Percentiles rank a stretch among this genome's conserved stretches.
These are phyloP conservation scores for Paradoxurus hermaphroditus DNA, from an alignment of 2,113 vertebrate genomes.

Conservation along the genomic window DNA sequence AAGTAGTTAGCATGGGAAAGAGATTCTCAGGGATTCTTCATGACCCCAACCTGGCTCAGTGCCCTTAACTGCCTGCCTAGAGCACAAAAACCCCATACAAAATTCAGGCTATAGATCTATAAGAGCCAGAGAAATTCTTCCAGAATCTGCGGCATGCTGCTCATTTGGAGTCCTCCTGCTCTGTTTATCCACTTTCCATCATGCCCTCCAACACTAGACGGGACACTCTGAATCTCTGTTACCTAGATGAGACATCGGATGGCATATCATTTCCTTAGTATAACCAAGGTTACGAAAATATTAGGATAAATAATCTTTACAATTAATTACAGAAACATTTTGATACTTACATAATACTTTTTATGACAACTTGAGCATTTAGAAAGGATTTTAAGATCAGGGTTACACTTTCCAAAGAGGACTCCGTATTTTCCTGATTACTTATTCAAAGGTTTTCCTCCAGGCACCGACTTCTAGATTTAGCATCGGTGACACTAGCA, in stretches of 20 bases:
- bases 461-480: neutral
- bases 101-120: neutral
- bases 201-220: neutral
- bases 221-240: neutral
- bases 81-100: neutral
- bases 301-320: neutral
- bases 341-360: neutral
- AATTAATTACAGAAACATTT: neutral
- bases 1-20: neutral
- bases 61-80: neutral
- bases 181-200: neutral
- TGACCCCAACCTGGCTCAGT: neutral
- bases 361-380: neutral
- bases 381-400: neutral
- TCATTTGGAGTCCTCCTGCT: neutral
- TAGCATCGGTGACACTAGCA: neutral
- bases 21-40: neutral
- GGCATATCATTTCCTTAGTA: neutral
- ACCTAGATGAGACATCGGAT: neutral
- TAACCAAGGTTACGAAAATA: neutral
- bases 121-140: neutral
- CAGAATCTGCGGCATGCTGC: neutral
- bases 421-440: neutral
- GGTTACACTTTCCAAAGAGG: neutral
- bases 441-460: neutral